phyloP scores from a whole-genome alignment of 2,113 vertebrate species.

The zebrafish (Danio rerio) region DNA sequence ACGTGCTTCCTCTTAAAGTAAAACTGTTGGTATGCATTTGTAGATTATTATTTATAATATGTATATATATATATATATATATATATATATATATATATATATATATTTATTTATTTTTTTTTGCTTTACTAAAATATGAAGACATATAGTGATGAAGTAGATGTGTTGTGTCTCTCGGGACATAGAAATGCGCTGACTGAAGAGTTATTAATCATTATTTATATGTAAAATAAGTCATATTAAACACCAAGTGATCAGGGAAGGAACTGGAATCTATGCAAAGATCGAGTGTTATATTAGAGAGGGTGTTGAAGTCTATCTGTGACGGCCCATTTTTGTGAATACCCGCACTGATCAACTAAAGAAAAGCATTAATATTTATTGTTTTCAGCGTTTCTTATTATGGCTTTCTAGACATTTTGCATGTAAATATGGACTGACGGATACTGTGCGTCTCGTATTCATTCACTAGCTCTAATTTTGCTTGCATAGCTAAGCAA shows the following conservation, averaged over 20 bases:
- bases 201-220: constrained; percentile 1
- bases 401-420: constrained; percentile 38
- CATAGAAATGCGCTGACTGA: neutral
- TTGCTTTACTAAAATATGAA: constrained; percentile 13
- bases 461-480: neutral
- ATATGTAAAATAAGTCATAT: constrained; percentile 1
- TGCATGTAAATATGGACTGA: constrained; percentile 37
- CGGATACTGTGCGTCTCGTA: constrained; percentile 13
- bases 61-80: too few relatives aligned
- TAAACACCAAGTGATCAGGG: constrained; percentile 23
- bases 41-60: neutral
- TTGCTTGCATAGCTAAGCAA: constrained; percentile 20
- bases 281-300: constrained; percentile 24
- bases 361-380: constrained; percentile 37
- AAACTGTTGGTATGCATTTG: neutral
- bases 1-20: neutral
- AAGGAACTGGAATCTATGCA: constrained; percentile 45
- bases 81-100: too few relatives aligned
- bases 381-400: constrained; percentile 35
- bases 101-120: too few relatives aligned
- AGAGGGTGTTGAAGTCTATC: neutral
- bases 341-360: constrained; percentile 9
- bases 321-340: constrained; percentile 23
- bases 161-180: constrained; percentile 5
- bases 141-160: neutral